Conservation (phyloP, 2,888 invertebrate genomes). For the Glaucopsyche alexis region DNA sequence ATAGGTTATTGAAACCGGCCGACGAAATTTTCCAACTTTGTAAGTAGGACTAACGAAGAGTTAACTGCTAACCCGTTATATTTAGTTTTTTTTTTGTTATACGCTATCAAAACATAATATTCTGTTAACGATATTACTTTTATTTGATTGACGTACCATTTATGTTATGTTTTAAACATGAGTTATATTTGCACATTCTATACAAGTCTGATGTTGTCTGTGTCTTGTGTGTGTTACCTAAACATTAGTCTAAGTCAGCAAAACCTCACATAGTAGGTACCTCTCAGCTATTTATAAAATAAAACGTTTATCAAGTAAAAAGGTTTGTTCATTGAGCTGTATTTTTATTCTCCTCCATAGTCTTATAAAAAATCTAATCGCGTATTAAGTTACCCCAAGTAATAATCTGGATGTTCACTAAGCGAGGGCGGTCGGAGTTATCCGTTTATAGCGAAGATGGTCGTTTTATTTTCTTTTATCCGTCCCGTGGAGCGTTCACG, state of each 20-base stretch:
- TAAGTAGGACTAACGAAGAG: too few relatives aligned
- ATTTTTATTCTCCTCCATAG: conserved; percentile 24
- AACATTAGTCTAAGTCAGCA: neutral
- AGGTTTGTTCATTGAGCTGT: conserved; percentile 9
- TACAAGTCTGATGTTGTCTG: too few relatives aligned
- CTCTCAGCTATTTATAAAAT: neutral
- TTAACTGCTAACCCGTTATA: too few relatives aligned
- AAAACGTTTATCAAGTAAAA: conserved; percentile 13
- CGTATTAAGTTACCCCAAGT: conserved; percentile 43
- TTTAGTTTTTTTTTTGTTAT: too few relatives aligned
- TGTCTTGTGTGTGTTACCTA: too few relatives aligned
- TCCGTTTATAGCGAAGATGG: conserved; percentile 71
- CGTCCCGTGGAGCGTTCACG: conserved; percentile 62
- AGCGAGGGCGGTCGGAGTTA: conserved; percentile 66
- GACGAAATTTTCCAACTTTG: too few relatives aligned
- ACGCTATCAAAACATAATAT: too few relatives aligned
- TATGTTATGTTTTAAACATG: too few relatives aligned
- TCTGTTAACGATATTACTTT: too few relatives aligned
- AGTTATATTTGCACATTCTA: too few relatives aligned
- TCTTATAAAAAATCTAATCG: conserved; percentile 40
- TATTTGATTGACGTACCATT: too few relatives aligned
- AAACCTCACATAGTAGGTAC: neutral
- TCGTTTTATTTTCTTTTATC: conserved; percentile 74
- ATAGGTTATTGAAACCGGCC: too few relatives aligned
- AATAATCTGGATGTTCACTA: conserved; percentile 58